Percentiles rank a stretch among this genome's conserved stretches.
These are phyloP conservation scores for Drosophila sp. DNA, from an alignment of 1,140 invertebrate species.

Conservation along the genomic window DNA sequence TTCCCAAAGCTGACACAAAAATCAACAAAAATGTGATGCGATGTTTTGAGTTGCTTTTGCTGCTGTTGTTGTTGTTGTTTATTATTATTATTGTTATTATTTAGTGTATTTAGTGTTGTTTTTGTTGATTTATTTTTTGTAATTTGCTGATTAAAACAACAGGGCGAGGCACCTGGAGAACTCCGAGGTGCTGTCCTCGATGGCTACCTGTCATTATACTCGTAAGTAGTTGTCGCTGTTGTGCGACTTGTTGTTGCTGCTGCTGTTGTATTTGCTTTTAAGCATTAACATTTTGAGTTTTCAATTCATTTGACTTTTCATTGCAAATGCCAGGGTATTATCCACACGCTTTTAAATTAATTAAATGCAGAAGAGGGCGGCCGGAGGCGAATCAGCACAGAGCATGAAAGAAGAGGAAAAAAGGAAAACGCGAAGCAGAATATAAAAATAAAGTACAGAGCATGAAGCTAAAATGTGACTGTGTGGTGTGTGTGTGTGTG, in stretches of 20 bases:
- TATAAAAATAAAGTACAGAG: slow-evolving; percentile 33
- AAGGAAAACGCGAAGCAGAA: slow-evolving; percentile 8
- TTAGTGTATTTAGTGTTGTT: slow-evolving; percentile 45
- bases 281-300: slow-evolving; percentile 77
- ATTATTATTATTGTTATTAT: slow-evolving; percentile 48
- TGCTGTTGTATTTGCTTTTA: slow-evolving; percentile 51
- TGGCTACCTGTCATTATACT: slow-evolving; percentile 47
- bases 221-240: slow-evolving; percentile 38
- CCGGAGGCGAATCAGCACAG: slow-evolving; percentile 21
- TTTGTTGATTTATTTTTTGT: slow-evolving; percentile 58
- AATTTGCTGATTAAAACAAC: slow-evolving; percentile 75
- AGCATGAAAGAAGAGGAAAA: slow-evolving; percentile 15
- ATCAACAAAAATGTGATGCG: slow-evolving; percentile 8
- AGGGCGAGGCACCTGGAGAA: slow-evolving; percentile 36
- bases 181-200: slow-evolving; percentile 20
- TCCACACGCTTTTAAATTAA: slow-evolving; percentile 83
- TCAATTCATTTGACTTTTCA: slow-evolving; percentile 83
- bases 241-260: slow-evolving; percentile 29
- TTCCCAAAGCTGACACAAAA: slow-evolving; percentile 5
- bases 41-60: not conserved
- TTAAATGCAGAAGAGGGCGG: slow-evolving; percentile 65
- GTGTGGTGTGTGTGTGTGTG: slow-evolving; percentile 15
- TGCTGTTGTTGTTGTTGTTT: slow-evolving; percentile 48
- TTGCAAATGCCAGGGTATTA: slow-evolving; percentile 79
- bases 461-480: not conserved